A percentile compares a stretch with the other conserved stretches of the same genome.
phyloP scores from a whole-genome alignment of 2,797 vertebrate genomes.

The Pempheris klunzingeri region DNA sequence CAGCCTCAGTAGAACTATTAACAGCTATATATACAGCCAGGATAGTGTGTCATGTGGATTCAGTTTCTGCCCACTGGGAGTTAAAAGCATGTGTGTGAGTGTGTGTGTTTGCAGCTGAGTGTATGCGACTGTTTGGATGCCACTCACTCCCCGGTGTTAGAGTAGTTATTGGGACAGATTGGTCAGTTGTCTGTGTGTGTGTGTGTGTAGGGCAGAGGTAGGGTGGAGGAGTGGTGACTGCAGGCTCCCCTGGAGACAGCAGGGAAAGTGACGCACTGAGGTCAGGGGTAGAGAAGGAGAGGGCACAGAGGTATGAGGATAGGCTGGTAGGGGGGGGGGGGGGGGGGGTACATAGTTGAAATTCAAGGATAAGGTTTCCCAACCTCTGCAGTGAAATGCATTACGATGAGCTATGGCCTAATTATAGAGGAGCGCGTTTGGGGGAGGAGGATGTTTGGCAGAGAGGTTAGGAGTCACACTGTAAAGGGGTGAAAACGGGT shows the following conservation, averaged over 20 bases:
- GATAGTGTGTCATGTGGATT: slow-evolving; percentile 77
- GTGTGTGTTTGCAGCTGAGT: slow-evolving; percentile 27
- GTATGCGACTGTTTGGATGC: slow-evolving; percentile 23
- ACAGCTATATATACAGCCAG: slow-evolving; percentile 82
- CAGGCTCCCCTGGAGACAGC: slow-evolving; percentile 47
- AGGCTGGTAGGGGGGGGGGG: too few species aligned
- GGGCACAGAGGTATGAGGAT: slow-evolving; percentile 55
- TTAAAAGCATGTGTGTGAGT: slow-evolving; percentile 43
- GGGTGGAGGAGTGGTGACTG: slow-evolving; percentile 4
- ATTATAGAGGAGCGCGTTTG: slow-evolving; percentile 77
- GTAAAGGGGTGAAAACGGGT: slow-evolving; percentile 61
- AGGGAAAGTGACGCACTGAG: slow-evolving; percentile 52
- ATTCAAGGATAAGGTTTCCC: slow-evolving; percentile 86
- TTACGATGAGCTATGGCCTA: slow-evolving; percentile 81
- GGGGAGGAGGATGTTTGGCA: slow-evolving; percentile 55
- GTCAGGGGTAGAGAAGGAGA: slow-evolving; percentile 61
- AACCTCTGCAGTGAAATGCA: slow-evolving; percentile 80
- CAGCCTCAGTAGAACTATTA: slow-evolving; percentile 75
- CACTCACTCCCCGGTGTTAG: slow-evolving; percentile 13
- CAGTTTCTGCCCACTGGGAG: slow-evolving; percentile 71
- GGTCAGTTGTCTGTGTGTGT: slow-evolving; percentile 12
- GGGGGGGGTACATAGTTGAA: slow-evolving; percentile 77
- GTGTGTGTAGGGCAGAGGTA: not conserved
- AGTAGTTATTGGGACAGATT: slow-evolving; percentile 32
- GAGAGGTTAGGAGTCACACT: slow-evolving; percentile 59